Base-by-base conservation (phyloP, 2,113 vertebrate species). In the Lophochroa leadbeateri region DNA sequence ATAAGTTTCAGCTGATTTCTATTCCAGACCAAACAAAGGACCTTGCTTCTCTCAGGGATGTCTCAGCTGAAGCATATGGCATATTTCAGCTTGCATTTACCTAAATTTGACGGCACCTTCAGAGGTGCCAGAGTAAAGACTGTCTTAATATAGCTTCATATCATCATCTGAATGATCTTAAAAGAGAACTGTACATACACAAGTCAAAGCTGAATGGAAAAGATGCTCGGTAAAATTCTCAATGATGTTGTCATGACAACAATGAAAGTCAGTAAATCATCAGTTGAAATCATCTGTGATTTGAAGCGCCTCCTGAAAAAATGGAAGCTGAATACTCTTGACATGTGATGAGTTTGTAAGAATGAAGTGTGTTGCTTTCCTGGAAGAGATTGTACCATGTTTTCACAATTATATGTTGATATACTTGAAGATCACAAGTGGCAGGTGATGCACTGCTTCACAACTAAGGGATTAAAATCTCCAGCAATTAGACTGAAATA, bases 241-340 rank as follows among this genome's bases (percentile, higher is more conserved):
- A 84, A 44, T 68, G 33, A 68, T 80, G 92, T 93, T 96, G 95
- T 92, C 94, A 95, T 91, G 86, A 97, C 94, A 94, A 95, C 95
- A 94, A 52, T 61, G 81, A 64, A 93, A 90, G 52, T 82, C 77
- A 76, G 61, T 72, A 90, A 57, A 90, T 71, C 68, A n/a, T 33
- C 23, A 25, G 43, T 92, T 92, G 84, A 92, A 93, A 86, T 67
- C 39, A 84, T 72, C 41, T 65, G 19, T 72, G 77, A 88, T 84
- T 84, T 78, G 57, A 79, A 88, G 52, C 6, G 84, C 82, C 76
- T 78, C 17, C 63, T 68, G 39, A 75, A 86, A 92, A 94, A 68
- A 83, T 37, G 33, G 65, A 75, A 93, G n/a, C 33, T 57, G 21
- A 57, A 41, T 84, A 29, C 35, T 86, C 61, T 89, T 89, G 83